Percentiles rank a stretch among this genome's conserved stretches.
These are phyloP conservation scores for Caloenas nicobarica DNA, from an alignment of 2,113 vertebrate species.

Conservation along the genomic window DNA sequence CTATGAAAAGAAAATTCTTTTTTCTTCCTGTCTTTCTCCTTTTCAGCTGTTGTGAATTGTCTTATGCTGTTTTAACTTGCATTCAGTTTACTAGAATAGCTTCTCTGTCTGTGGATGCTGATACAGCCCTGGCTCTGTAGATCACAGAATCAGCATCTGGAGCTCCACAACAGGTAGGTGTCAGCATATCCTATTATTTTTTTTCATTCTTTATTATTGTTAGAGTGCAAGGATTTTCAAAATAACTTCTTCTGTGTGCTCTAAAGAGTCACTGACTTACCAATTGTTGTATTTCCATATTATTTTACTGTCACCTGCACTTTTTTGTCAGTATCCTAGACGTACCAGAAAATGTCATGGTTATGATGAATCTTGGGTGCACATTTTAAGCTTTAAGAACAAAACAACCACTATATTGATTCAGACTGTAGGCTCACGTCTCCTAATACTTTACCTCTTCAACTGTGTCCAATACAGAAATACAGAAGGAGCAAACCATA, in stretches of 20 bases:
- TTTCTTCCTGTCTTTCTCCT: background rate
- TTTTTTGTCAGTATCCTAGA: background rate
- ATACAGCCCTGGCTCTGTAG: background rate
- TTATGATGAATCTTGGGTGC: background rate
- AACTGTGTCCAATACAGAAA: background rate
- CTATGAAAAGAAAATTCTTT: background rate
- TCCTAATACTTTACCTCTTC: background rate
- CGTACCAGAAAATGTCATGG: background rate
- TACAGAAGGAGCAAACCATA: background rate
- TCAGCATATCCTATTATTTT: background rate
- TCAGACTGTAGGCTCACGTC: background rate
- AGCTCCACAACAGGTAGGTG: background rate
- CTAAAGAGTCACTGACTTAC: background rate
- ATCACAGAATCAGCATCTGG: background rate
- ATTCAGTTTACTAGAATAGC: background rate
- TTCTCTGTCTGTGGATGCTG: background rate
- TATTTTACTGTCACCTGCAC: background rate
- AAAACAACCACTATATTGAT: background rate
- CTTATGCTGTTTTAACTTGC: background rate
- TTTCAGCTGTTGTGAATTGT: background rate
- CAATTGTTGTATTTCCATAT: background rate
- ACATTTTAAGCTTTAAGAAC: background rate
- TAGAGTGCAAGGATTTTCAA: background rate
- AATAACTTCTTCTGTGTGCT: background rate
- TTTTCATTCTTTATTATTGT: background rate